Evolutionary conservation across 1,140 invertebrate genomes (phyloP), one percentile per base, ranked within the genome.

Genomic region (Heliconius hewitsoni): DNA sequence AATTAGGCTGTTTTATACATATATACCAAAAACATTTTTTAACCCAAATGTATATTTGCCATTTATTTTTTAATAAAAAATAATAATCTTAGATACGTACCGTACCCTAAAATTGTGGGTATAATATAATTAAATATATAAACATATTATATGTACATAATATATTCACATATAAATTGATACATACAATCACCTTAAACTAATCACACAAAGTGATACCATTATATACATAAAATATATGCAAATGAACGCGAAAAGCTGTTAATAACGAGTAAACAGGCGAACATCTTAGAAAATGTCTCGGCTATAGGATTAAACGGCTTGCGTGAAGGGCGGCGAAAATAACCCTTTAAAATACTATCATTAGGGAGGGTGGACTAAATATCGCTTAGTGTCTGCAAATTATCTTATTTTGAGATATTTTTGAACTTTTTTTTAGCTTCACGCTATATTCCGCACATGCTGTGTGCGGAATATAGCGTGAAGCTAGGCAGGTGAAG

Each of bases 261-360:
- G 71, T 71, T 71, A 71, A 71, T 71, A 71, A 71, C 37, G 71
- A 71, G 71, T 71, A 71, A 71, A 39, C 71, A 71, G 42, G 37
- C 74, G 34, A 70, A 57, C 52, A 46, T 76, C 74, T 80, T 66
- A 75, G 27, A 79, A 72, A 79, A 72, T 30, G 42, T 75, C 73
- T 76, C 37, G 13, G 39, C 73, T 72, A 75, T 79, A 73, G 78
- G 78, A 71, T 80, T 76, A 76, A 73, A 73, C 23, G 76, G 71
- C 42, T 70, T 50, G 70, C 70, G 76, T 77, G 46, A 71, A 27
- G 78, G 77, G 57, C 57, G 78, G 78, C 71, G 78, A 75, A 71
- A 79, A 79, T 66, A 80, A 76, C 78, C 78, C 78, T 80, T 80
- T 80, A 80, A 80, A 80, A 76, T 80, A 80, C 60, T 80, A 70